Conservation (phyloP, 2,113 vertebrate genomes). For the Psephotus haematonotus region DNA sequence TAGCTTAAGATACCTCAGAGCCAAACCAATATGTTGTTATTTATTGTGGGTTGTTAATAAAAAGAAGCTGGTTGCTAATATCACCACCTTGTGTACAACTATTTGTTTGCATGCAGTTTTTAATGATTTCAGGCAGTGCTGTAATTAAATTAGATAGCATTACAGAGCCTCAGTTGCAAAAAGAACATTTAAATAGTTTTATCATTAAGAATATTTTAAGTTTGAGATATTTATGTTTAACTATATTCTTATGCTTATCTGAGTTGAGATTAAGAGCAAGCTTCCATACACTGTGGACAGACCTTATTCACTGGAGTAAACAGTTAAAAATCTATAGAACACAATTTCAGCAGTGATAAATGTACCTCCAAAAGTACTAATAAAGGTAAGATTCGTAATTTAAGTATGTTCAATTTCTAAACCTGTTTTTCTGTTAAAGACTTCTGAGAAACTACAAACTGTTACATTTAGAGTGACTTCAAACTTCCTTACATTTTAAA, state of each 20-base stretch:
- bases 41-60: constrained; percentile 54
- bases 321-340: neutral
- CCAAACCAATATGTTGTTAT: constrained; percentile 54
- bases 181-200: constrained; percentile 20
- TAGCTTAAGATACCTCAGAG: neutral
- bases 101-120: constrained; percentile 77
- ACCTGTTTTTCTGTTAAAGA: neutral
- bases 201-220: neutral
- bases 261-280: neutral
- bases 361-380: neutral
- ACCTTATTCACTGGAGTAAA: neutral
- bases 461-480: neutral
- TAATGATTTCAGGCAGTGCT: constrained; percentile 33
- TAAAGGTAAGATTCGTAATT: neutral
- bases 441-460: neutral
- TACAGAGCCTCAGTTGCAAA: neutral
- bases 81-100: constrained; percentile 88
- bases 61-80: constrained; percentile 75
- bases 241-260: neutral
- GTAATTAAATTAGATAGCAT: constrained; percentile 23
- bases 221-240: neutral
- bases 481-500: neutral
- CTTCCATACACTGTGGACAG: neutral
- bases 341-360: neutral
- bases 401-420: neutral